phyloP scores from a whole-genome alignment of 2,888 invertebrate genomes.

The Cephonodes hylas region DNA sequence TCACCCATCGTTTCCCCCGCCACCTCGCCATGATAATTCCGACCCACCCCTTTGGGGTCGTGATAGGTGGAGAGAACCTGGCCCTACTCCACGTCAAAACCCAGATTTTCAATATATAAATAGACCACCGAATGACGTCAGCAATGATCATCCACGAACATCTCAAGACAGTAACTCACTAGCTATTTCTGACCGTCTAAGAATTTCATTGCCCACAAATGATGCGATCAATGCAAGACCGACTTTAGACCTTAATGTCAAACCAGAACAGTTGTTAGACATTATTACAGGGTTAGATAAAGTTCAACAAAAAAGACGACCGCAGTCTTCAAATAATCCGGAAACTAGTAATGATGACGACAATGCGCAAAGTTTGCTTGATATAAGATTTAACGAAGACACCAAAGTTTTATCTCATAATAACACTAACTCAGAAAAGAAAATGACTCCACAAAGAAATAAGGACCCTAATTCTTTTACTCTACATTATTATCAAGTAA shows the following conservation, averaged over 20 bases:
- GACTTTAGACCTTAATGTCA: neutral
- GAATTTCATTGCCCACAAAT: neutral
- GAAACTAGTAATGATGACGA: neutral
- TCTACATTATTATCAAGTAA: slow-evolving; percentile 34
- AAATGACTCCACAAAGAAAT: neutral
- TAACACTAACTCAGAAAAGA: neutral
- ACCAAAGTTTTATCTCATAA: neutral
- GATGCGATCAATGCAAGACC: neutral
- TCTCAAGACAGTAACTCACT: neutral
- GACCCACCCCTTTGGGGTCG: neutral
- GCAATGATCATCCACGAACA: no score
- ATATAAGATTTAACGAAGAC: slow-evolving; percentile 24
- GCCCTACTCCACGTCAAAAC: neutral
- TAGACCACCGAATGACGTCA: neutral
- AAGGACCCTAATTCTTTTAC: slow-evolving; percentile 5
- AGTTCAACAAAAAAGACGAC: neutral
- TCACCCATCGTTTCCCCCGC: neutral
- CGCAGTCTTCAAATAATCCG: neutral
- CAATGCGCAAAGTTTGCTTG: slow-evolving; percentile 15
- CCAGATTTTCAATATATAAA: neutral
- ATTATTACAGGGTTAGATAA: neutral
- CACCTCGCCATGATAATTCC: neutral
- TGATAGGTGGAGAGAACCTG: neutral
- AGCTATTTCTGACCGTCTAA: neutral
- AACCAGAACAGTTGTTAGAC: neutral